Conservation (phyloP, 2,888 invertebrate species). For the Nectonema munidae region DNA sequence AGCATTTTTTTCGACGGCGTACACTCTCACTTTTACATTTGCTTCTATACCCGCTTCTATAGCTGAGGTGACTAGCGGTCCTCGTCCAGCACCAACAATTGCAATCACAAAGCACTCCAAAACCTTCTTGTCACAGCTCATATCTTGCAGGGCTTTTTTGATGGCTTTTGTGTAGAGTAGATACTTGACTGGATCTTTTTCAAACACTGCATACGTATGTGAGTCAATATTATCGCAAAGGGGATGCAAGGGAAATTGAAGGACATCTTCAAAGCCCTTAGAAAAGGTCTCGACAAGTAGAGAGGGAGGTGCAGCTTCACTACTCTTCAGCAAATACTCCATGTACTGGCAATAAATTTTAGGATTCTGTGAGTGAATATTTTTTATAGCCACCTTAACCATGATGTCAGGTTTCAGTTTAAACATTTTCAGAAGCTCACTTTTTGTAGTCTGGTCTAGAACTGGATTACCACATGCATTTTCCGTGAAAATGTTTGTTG, state of each 20-base stretch:
- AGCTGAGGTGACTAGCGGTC: slow-evolving; percentile 61
- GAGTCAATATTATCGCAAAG: slow-evolving; percentile 74
- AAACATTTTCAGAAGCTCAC: too few relatives aligned
- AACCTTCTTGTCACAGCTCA: slow-evolving; percentile 13
- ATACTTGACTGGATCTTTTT: slow-evolving; percentile 83
- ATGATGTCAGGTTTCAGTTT: too few relatives aligned
- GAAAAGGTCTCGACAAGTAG: too few relatives aligned
- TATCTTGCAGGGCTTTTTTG: slow-evolving; percentile 17
- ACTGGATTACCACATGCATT: too few relatives aligned
- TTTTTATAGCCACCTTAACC: too few relatives aligned
- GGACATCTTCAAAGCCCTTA: slow-evolving; percentile 7
- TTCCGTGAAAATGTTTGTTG: too few relatives aligned
- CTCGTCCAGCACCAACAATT: slow-evolving; percentile 72
- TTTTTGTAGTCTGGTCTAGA: too few relatives aligned
- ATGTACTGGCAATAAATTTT: too few relatives aligned
- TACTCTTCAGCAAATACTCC: too few relatives aligned
- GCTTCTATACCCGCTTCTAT: slow-evolving; percentile 32
- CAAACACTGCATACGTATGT: slow-evolving; percentile 82
- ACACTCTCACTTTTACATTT: slow-evolving; percentile 36
- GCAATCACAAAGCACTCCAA: slow-evolving; percentile 33
- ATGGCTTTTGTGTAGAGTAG: slow-evolving; percentile 23
- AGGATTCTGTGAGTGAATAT: too few relatives aligned
- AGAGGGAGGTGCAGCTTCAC: too few relatives aligned
- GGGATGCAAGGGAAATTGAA: slow-evolving; percentile 27
- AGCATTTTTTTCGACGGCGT: slow-evolving; percentile 89